Evolutionary conservation across 1,140 invertebrate genomes (phyloP), one percentile per base, ranked within the genome.

Genomic region (Wasmannia auropunctata): DNA sequence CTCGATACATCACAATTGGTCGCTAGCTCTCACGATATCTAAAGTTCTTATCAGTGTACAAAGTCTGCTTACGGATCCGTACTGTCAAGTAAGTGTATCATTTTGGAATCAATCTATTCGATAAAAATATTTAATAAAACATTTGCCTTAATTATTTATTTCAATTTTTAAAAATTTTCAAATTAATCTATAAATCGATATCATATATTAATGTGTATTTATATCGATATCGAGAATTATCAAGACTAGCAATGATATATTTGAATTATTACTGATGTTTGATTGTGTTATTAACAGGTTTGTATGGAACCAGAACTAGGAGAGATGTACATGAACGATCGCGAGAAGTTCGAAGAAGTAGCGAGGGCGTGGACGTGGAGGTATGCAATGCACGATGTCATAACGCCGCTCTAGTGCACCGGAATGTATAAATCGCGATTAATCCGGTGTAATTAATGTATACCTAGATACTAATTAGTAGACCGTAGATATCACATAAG

Each of bases 1-100:
- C 95, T 99, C 98, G 16, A 98, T 99, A 92, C 98, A 98, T 92
- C 98, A 99, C 94, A 99, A 99, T 95, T 99, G 98, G 98, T 98
- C 98, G 49, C 95, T 99, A 72, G 98, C 98, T 14, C 95, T 99
- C 34, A 99, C 98, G 16, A 97, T 99, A 92, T 97, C 98, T 58
- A 99, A 99, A 93, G 97, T 98, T 60, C 96, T 98, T 75, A 97
- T 98, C 63, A 98, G 98, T 79, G 97, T 98, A 74, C 98, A 99
- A 96, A 98, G 98, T 91, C 95, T 99, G 51, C 96, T 99, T 25
- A 99, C 98, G 0, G 98, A 99, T 95, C 98, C 98, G 0, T 99
- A 98, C 92, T 98, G 97, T 91, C 96, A 96, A 91, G 97, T 97
- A 87, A 95, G 74, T 40, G 28, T 43, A 62, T 51, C 11, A 67